These are phyloP conservation scores for Acleris laterana DNA, from an alignment of 2,888 invertebrate genomes.

Conservation along the genomic window DNA sequence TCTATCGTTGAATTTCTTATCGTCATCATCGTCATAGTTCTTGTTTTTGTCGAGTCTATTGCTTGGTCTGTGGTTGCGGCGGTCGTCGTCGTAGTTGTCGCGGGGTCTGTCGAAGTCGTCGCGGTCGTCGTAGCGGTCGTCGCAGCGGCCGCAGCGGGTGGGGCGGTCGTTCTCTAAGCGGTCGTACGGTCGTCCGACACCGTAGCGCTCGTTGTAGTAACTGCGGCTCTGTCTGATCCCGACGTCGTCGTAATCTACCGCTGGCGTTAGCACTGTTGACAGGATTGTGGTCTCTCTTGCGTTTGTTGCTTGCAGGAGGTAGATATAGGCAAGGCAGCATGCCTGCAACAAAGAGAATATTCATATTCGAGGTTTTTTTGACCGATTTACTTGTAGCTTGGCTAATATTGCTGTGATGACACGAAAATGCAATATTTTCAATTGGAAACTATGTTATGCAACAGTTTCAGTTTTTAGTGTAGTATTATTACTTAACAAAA, in stretches of 20 bases:
- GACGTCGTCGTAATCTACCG: constrained; percentile 40
- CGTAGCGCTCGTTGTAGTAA: constrained; percentile 71
- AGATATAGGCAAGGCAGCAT: constrained; percentile 45
- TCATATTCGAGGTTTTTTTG: background rate
- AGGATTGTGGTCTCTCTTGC: constrained; percentile 60
- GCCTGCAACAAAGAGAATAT: constrained; percentile 55
- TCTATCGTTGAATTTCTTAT: constrained; percentile 52
- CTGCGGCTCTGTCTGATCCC: constrained; percentile 67
- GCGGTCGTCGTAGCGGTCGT: constrained; percentile 52
- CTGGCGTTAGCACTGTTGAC: constrained; percentile 59
- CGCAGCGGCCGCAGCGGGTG: constrained; percentile 66
- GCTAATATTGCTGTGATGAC: too few species aligned
- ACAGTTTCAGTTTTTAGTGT: too few species aligned
- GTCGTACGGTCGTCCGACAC: constrained; percentile 61
- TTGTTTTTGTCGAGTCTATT: constrained; percentile 65
- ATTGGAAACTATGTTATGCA: too few species aligned
- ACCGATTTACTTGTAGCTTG: too few species aligned
- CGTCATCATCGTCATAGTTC: constrained; percentile 51
- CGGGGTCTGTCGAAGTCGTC: constrained; percentile 61
- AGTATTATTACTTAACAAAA: too few species aligned
- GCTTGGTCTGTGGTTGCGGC: constrained; percentile 63
- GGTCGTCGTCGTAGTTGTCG: constrained; percentile 56
- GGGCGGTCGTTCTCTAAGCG: constrained; percentile 61
- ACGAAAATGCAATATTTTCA: too few species aligned
- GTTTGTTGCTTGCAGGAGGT: constrained; percentile 45